Percentiles rank a stretch among this genome's conserved stretches.
These are phyloP conservation scores for Pandion haliaetus DNA, from an alignment of 2,113 vertebrate genomes.

Conservation along the genomic window DNA sequence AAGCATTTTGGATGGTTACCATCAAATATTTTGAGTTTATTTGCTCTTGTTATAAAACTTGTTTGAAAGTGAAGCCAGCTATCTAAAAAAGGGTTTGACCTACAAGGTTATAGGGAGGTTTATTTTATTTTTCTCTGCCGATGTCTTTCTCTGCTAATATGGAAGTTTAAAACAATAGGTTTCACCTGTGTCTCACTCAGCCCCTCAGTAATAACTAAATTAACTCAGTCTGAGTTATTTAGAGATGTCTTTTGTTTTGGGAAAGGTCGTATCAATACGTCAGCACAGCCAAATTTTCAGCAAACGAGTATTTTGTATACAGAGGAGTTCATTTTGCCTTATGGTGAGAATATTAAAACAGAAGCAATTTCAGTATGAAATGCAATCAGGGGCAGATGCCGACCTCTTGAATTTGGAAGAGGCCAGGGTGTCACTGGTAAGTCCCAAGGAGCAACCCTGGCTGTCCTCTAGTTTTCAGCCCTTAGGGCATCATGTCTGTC, in stretches of 20 bases:
- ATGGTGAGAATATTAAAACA: background rate
- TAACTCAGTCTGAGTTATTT: background rate
- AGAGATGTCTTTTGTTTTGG: background rate
- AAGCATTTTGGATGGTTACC: slow-evolving; percentile 39
- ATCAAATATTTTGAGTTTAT: slow-evolving; percentile 18
- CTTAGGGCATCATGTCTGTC: background rate
- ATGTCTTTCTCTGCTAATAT: background rate
- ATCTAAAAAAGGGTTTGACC: background rate
- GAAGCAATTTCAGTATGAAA: background rate
- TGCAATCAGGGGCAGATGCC: background rate
- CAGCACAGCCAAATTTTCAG: background rate
- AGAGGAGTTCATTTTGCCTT: background rate
- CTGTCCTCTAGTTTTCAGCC: background rate
- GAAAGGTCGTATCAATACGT: background rate
- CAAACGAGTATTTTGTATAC: background rate
- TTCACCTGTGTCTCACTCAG: background rate
- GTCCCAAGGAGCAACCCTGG: background rate
- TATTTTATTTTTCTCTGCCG: slow-evolving; percentile 5
- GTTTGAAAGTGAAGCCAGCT: slow-evolving; percentile 11
- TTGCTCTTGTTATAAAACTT: slow-evolving; percentile 18
- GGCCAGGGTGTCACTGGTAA: background rate
- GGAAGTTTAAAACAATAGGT: background rate
- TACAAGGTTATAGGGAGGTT: background rate
- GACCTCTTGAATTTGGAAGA: background rate
- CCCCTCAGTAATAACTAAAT: background rate